phyloP scores from a whole-genome alignment of 1,140 invertebrate species.

The Diachasma alloeum region DNA sequence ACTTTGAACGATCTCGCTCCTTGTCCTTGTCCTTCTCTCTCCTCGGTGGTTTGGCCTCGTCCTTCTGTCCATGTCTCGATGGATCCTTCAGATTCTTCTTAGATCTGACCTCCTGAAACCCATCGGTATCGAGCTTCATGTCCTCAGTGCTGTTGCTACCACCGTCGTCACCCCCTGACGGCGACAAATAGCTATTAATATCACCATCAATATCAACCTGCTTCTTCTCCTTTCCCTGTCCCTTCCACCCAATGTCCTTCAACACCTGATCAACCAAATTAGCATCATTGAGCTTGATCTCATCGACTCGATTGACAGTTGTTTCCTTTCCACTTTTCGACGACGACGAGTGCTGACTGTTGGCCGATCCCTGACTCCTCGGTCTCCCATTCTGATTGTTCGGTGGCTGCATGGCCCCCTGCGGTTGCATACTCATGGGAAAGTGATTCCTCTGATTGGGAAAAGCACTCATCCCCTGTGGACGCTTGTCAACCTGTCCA shows the following conservation, averaged over 20 bases:
- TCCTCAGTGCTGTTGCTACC: constrained; percentile 49
- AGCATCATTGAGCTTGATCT: constrained; percentile 69
- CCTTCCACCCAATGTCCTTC: constrained; percentile 66
- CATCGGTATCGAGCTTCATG: constrained; percentile 70
- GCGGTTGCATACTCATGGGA: constrained; percentile 41
- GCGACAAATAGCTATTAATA: constrained; percentile 52
- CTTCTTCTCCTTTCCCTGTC: constrained; percentile 50
- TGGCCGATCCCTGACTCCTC: constrained; percentile 49
- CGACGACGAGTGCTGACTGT: constrained; percentile 33
- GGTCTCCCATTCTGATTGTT: constrained; percentile 56
- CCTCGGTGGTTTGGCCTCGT: constrained; percentile 59
- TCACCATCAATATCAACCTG: constrained; percentile 61
- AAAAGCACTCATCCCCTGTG: constrained; percentile 41
- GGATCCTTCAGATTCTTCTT: constrained; percentile 77
- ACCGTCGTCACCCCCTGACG: constrained; percentile 55
- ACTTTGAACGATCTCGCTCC: constrained; percentile 57
- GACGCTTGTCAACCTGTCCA: constrained; percentile 59
- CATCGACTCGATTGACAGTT: constrained; percentile 69
- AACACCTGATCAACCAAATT: constrained; percentile 69
- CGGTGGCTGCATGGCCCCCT: constrained; percentile 49
- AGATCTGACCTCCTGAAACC: constrained; percentile 87
- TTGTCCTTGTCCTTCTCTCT: constrained; percentile 61
- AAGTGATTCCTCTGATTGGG: constrained; percentile 52
- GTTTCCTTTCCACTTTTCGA: constrained; percentile 55
- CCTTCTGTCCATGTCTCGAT: constrained; percentile 65